Conservation (phyloP, 2,888 invertebrate genomes). For the Tridacna crocea region DNA sequence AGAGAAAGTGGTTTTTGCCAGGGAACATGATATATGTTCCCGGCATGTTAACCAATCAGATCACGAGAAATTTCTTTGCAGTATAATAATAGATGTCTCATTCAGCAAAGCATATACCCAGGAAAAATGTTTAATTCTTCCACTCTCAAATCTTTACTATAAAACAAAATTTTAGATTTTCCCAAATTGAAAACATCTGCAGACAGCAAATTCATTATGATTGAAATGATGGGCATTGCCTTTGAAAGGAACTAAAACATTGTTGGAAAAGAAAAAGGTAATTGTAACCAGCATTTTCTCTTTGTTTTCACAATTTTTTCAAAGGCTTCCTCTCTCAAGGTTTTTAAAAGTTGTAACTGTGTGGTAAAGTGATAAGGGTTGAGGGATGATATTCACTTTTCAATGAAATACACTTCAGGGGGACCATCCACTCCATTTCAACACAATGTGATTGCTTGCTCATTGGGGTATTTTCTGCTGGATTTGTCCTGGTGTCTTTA, state of each 20-base stretch:
- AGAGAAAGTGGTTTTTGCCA: too few species aligned
- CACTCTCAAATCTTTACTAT: not conserved
- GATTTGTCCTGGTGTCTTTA: conserved; percentile 83
- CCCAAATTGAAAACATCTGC: too few species aligned
- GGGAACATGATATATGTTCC: too few species aligned
- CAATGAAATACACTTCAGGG: conserved; percentile 53
- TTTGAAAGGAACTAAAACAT: not conserved
- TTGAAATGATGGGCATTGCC: too few species aligned
- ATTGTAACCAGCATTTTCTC: not conserved
- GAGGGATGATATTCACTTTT: too few species aligned
- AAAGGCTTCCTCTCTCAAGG: too few species aligned
- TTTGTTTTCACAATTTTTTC: not conserved
- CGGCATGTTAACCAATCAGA: too few species aligned
- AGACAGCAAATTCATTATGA: too few species aligned
- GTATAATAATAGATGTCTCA: too few species aligned
- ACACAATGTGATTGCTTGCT: conserved; percentile 74
- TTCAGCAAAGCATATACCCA: too few species aligned
- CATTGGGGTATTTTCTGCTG: conserved; percentile 83
- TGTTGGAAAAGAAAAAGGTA: not conserved
- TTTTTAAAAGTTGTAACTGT: conserved; percentile 3
- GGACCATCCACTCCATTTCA: conserved; percentile 79
- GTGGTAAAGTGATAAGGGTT: not conserved
- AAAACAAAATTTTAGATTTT: too few species aligned
- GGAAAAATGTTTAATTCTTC: not conserved
- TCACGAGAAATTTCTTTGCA: too few species aligned